phyloP scores from a whole-genome alignment of 2,888 invertebrate genomes.

The Eurytoma adleriae region DNA sequence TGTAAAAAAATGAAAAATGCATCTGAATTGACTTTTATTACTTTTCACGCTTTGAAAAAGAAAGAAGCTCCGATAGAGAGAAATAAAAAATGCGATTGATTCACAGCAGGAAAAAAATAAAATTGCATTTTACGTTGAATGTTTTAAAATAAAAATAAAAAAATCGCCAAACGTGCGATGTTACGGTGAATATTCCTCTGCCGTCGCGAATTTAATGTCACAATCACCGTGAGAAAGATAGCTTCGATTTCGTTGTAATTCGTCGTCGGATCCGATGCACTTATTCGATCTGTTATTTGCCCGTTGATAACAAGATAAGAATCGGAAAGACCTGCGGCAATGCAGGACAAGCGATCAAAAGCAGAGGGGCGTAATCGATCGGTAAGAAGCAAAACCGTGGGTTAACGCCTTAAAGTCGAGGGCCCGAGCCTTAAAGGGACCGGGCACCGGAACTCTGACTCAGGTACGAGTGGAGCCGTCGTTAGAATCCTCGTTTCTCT shows the following conservation, averaged over 20 bases:
- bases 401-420: neutral
- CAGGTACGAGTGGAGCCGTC: no score
- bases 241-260: neutral
- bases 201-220: neutral
- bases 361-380: neutral
- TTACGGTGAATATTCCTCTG: no score
- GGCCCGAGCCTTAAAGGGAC: no score
- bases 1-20: neutral
- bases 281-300: neutral
- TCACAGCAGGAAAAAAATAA: neutral
- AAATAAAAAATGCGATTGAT: neutral
- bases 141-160: conserved; percentile 7
- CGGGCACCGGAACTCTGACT: no score
- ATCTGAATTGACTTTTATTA: neutral
- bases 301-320: neutral
- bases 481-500: no score
- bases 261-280: no score
- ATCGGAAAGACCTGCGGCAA: neutral
- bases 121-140: conserved; percentile 9
- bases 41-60: neutral
- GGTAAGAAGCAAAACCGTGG: neutral
- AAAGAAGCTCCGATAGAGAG: neutral
- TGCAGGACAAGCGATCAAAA: neutral
- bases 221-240: neutral
- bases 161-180: no score